phyloP scores from a whole-genome alignment of 1,140 invertebrate genomes.

The Ostrea denselamellosa region DNA sequence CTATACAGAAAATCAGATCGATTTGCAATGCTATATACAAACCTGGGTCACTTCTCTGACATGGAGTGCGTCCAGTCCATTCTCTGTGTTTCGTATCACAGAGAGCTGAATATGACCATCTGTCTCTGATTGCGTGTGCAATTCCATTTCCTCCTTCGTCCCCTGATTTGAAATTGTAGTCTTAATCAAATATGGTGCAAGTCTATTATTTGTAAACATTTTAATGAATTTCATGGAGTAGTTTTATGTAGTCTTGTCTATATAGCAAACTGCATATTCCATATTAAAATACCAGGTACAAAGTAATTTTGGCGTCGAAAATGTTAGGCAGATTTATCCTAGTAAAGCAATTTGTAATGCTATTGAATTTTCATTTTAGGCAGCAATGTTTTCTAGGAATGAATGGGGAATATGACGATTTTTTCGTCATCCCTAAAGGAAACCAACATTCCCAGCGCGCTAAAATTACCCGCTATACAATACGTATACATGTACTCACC shows the following conservation, averaged over 20 bases:
- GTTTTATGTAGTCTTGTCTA: too few relatives aligned
- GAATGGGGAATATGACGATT: background rate
- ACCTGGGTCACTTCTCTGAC: background rate
- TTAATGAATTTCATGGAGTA: too few relatives aligned
- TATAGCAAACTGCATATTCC: background rate
- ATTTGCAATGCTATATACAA: background rate
- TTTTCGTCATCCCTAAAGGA: too few relatives aligned
- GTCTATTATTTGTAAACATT: too few relatives aligned
- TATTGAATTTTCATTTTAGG: background rate
- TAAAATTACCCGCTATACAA: background rate
- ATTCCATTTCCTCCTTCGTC: background rate
- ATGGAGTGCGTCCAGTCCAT: background rate
- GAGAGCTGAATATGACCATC: background rate
- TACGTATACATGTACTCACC: background rate
- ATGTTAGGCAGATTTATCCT: too few relatives aligned
- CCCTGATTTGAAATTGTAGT: background rate
- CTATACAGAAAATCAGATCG: background rate
- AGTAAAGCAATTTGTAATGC: too few relatives aligned
- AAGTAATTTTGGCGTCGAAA: background rate
- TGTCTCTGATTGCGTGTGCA: background rate
- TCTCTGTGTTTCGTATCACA: background rate
- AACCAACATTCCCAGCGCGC: background rate
- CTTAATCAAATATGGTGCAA: background rate
- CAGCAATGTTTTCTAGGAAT: background rate
- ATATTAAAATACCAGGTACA: background rate